Conservation (phyloP, 1,140 invertebrate species). For the Drosophila busckii region DNA sequence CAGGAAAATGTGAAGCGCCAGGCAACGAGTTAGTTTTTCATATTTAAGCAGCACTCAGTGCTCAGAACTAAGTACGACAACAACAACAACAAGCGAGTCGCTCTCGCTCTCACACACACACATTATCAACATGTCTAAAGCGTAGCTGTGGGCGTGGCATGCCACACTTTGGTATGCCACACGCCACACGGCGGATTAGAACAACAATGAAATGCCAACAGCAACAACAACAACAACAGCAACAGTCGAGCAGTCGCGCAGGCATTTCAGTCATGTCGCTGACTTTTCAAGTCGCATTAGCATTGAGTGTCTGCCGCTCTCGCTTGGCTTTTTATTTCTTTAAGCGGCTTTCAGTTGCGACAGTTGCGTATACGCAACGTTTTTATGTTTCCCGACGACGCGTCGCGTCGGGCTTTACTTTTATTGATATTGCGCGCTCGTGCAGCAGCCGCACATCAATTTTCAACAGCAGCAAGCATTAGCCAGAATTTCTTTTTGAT, state of each 20-base stretch:
- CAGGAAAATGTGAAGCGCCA: slow-evolving; percentile 74
- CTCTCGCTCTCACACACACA: too few relatives aligned
- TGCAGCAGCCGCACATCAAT: slow-evolving; percentile 40
- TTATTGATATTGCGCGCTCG: slow-evolving; percentile 74
- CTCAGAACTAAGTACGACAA: slow-evolving; percentile 18
- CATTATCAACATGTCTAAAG: too few relatives aligned
- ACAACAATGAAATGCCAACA: slow-evolving; percentile 35
- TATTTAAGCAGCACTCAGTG: slow-evolving; percentile 71
- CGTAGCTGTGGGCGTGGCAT: too few relatives aligned
- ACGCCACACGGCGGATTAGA: too few relatives aligned
- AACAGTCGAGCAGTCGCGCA: slow-evolving; percentile 2
- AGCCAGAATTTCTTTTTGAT: too few relatives aligned
- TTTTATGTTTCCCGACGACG: slow-evolving; percentile 51
- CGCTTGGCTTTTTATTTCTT: too few relatives aligned
- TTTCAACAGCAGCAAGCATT: too few relatives aligned
- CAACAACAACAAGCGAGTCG: slow-evolving; percentile 14
- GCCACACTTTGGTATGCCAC: too few relatives aligned
- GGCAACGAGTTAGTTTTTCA: slow-evolving; percentile 74
- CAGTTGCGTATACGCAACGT: slow-evolving; percentile 39
- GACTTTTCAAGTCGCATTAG: slow-evolving; percentile 76
- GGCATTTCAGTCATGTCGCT: slow-evolving; percentile 52
- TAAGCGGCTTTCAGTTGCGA: slow-evolving; percentile 73
- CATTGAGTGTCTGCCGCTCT: too few relatives aligned
- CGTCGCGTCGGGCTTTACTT: slow-evolving; percentile 54
- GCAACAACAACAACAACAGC: slow-evolving; percentile 18